Conservation (phyloP, 2,888 invertebrate species). For the Xiphydria camelus region DNA sequence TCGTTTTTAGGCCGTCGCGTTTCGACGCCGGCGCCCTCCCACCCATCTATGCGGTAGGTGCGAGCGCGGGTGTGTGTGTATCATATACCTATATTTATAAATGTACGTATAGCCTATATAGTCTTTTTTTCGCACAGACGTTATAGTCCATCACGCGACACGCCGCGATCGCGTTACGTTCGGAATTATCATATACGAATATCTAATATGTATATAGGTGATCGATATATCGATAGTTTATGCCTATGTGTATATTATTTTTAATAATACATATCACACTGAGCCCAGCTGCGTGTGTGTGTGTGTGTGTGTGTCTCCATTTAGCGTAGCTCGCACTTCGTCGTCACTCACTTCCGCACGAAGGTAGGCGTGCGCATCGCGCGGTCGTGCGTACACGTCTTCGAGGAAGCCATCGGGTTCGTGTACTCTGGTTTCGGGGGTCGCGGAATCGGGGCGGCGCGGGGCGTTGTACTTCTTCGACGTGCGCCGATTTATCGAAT, state of each 20-base stretch:
- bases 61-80: too few species aligned
- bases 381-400: too few species aligned
- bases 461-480: not conserved
- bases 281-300: conserved; percentile 55
- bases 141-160: too few species aligned
- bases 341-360: conserved; percentile 30
- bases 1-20: too few species aligned
- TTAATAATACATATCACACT: conserved; percentile 56
- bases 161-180: too few species aligned
- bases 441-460: not conserved
- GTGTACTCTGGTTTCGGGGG: not conserved
- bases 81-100: too few species aligned
- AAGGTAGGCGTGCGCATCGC: too few species aligned
- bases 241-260: conserved; percentile 32
- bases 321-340: conserved; percentile 32
- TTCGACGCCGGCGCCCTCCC: too few species aligned
- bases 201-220: conserved; percentile 27
- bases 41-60: too few species aligned
- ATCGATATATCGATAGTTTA: conserved; percentile 26
- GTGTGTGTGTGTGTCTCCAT: conserved; percentile 49
- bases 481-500: not conserved
- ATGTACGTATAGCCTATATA: too few species aligned
- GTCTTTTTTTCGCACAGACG: too few species aligned
- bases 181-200: conserved; percentile 28
- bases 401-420: too few species aligned